phyloP scores from a whole-genome alignment of 2,888 invertebrate genomes.

The Ochropleura leucogaster region DNA sequence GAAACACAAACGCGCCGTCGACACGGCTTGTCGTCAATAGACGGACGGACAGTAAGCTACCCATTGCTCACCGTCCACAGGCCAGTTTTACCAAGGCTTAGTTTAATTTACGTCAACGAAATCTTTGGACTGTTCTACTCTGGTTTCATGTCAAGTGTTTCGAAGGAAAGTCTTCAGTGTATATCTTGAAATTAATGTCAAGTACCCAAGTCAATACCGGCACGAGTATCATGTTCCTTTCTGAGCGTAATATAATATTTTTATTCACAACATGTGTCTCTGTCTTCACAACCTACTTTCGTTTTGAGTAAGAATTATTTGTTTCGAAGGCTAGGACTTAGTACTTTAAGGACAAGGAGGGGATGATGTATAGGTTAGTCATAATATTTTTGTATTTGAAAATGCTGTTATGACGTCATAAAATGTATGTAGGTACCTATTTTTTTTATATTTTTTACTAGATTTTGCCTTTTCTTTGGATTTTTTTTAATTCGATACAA shows the following conservation, averaged over 20 bases:
- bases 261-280: background rate
- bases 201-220: slow-evolving; percentile 23
- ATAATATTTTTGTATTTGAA: background rate
- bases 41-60: too few relatives aligned
- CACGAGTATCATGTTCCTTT: slow-evolving; percentile 1
- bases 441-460: too few relatives aligned
- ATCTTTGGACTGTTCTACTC: background rate
- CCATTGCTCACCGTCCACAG: too few relatives aligned
- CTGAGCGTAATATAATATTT: slow-evolving; percentile 9
- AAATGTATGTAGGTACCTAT: too few relatives aligned
- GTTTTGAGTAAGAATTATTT: background rate
- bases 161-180: slow-evolving; percentile 4
- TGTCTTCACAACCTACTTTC: background rate
- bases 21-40: too few relatives aligned
- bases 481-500: too few relatives aligned
- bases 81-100: background rate
- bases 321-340: background rate
- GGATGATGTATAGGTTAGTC: background rate
- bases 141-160: background rate
- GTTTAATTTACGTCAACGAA: slow-evolving; percentile 6
- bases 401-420: background rate
- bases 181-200: slow-evolving; percentile 13
- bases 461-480: too few relatives aligned
- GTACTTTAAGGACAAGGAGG: background rate
- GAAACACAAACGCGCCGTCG: too few relatives aligned